Conservation (phyloP, 1,140 invertebrate species). For the Oscheius sp. region DNA sequence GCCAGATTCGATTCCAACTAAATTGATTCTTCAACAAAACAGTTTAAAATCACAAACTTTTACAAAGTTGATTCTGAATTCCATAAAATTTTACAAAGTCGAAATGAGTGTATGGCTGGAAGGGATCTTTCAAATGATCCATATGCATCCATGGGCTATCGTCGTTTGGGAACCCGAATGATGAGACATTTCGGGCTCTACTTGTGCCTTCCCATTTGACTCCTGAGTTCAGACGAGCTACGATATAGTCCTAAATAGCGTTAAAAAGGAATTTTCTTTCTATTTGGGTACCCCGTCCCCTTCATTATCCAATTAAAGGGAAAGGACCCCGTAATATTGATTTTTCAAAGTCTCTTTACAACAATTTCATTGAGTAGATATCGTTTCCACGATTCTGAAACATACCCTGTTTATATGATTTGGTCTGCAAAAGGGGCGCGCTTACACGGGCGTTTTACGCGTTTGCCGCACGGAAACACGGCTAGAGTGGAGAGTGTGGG, state of each 20-base stretch:
- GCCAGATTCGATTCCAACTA: constrained; percentile 4
- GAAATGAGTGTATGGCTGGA: background rate
- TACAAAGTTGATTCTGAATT: background rate
- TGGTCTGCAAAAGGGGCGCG: too few species aligned
- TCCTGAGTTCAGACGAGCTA: background rate
- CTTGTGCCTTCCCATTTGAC: background rate
- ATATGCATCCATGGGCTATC: background rate
- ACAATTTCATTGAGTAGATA: too few species aligned
- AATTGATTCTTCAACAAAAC: background rate
- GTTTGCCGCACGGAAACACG: too few species aligned
- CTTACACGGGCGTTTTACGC: too few species aligned
- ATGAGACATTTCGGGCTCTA: background rate
- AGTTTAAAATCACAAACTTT: background rate
- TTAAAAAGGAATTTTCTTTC: too few species aligned
- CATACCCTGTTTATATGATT: too few species aligned
- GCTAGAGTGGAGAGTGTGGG: too few species aligned
- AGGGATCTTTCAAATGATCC: background rate
- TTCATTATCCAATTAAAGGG: too few species aligned
- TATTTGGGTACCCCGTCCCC: too few species aligned
- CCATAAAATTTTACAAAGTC: background rate
- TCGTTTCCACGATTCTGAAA: too few species aligned
- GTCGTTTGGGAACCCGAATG: background rate
- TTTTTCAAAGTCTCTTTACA: too few species aligned
- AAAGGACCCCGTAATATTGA: too few species aligned
- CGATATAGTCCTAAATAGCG: background rate